Evolutionary conservation across 2,113 vertebrate species (phyloP), one percentile per base, ranked within the genome.

Genomic region (Tetrax tetrax): DNA sequence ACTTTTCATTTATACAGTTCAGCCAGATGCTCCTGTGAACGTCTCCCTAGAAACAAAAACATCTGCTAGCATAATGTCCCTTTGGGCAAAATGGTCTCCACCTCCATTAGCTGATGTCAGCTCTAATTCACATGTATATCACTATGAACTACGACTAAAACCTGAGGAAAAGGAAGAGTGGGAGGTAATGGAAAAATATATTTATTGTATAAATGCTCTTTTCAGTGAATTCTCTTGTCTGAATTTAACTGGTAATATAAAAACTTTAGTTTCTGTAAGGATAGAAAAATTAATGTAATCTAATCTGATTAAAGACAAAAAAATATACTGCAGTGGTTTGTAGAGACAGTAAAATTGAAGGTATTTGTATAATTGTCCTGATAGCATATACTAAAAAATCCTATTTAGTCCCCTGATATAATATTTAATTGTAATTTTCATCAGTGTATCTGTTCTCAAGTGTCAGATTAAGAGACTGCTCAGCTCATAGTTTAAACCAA

Each of bases 101-200:
- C 99, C 99, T 10, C 94, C 37, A 3, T 95, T 98, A 72, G 96
- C 97, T 35, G 98, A 98, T 83, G 96, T 98, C n/a, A 98, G 96
- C 84, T 98, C 98, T 4, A 99, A 98, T 37, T 99, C 98, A 98
- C 97, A 98, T 91, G 97, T 98, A 0, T 98, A 99, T 77, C 86
- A 98, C 61, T 99, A 99, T 31, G 98, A 99, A 98, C 96, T 99
- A 72, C 98, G 98, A 18, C 79, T 99, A 66, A 99, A 98, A 93
- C 77, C 98, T n/a, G 98, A 98, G 75, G 98, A 96, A 69, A 97
- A 97, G n/a, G 93, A 96, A 14, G 97, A 98, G 7, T 99, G 99
- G 99, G 98, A 99, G 99, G 99, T 99, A 91, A 98, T 51, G 38
- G 28, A 16, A 93, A 60, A 70, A 59, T 47, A 7, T 12, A 38